Base-by-base conservation (phyloP, 2,888 invertebrate genomes). In the Erannis defoliaria region DNA sequence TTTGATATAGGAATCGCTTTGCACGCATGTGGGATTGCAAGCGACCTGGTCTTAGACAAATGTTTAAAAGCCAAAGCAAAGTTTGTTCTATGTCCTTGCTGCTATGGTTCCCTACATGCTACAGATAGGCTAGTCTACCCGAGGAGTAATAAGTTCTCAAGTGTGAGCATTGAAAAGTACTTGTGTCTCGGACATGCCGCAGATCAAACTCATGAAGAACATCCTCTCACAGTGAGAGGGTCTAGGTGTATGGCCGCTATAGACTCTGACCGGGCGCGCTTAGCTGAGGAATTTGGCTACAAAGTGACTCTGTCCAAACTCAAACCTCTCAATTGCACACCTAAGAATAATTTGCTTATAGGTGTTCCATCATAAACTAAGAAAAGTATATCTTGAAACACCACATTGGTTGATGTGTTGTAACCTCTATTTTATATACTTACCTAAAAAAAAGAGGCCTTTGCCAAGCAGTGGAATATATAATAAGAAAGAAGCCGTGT, bases 1-100 rank as follows among this genome's bases (percentile, higher is more conserved):
- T 97, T 98, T 90, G 94, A 98, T 77, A 94, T 99, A 62, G 99
- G 99, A 0, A 95, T 97, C 33, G 97, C 97, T 3, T 89, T 99
- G 31, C 99, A 99, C 89, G 99, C 98, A 2, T 99, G 99, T 88
- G 99, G 99, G 0, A 96, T 97, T 10, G 98, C 98, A 1, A 98
- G 98, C 1, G 99, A 99, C 88, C 94, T 99, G 64, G 98, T 99
- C 0, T 93, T 99, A 50, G 95, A 96, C 73, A 96, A 96, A 78
- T 99, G 99, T 82, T 94, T 97, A 12, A 89, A 94, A 46, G 94
- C 94, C 12, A 93, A 94, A 58, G 98, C 98, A 0, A 94, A 96
- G 67, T 98, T 99, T 91, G 96, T 98, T 0, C 94, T 97, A 54
- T 98, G 98, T 77, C 99, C 99, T 0, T 99, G 99, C 83, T 99